phyloP scores from a whole-genome alignment of 2,113 vertebrate genomes.

The Narcine bancroftii region DNA sequence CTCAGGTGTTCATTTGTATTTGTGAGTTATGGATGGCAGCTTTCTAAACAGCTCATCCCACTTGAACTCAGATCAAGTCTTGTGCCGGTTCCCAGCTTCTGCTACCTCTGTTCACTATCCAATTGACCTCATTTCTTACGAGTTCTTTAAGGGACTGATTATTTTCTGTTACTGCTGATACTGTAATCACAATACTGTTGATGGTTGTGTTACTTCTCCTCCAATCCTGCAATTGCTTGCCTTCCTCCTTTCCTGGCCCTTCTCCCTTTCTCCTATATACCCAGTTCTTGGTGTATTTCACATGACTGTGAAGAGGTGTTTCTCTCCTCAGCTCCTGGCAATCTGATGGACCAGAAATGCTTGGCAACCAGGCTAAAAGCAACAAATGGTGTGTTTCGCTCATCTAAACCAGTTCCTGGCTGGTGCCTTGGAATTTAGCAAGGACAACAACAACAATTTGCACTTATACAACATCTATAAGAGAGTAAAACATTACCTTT shows the following conservation, averaged over 20 bases:
- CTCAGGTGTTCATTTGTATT: not conserved
- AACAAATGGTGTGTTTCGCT: not conserved
- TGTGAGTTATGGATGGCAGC: not conserved
- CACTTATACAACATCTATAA: not conserved
- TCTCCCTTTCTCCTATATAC: not conserved
- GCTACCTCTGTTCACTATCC: not conserved
- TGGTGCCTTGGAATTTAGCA: not conserved
- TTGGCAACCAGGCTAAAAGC: not conserved
- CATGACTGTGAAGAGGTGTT: not conserved
- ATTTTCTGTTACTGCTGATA: not conserved
- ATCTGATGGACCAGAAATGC: not conserved
- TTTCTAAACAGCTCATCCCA: not conserved
- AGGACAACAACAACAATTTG: not conserved
- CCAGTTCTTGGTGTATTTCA: not conserved
- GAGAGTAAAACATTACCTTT: not conserved
- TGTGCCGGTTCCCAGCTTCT: not conserved
- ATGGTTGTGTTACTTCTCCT: not conserved
- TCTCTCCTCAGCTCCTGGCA: not conserved
- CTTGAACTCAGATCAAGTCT: not conserved
- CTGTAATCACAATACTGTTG: not conserved
- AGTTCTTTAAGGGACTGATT: not conserved
- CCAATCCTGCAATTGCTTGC: not conserved
- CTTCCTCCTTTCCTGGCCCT: not conserved
- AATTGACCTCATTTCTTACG: not conserved
- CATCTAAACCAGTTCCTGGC: not conserved